A percentile compares a stretch with the other conserved stretches of the same genome.
Evolutionary conservation across 1,140 invertebrate genomes (phyloP).

Genomic region (Bathynomus jamesi): DNA sequence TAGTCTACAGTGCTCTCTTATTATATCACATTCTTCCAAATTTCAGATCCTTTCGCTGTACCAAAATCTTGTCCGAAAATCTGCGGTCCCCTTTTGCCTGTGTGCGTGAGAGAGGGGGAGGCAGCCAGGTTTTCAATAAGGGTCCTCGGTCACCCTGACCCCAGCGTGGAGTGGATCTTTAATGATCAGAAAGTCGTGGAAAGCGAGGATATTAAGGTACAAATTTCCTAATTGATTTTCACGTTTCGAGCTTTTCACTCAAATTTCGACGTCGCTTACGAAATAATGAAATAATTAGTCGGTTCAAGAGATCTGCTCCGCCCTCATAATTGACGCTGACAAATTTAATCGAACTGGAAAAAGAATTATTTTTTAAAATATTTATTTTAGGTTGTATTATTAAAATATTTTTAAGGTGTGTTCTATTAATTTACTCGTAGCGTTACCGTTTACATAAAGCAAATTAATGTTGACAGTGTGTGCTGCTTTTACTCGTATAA

Average conservation of each 20-base stretch:
- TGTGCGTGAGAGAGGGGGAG: constrained; percentile 25
- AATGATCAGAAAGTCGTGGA: constrained; percentile 59
- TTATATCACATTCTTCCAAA: neutral
- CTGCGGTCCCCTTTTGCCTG: constrained; percentile 22
- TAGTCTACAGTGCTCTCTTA: no score
- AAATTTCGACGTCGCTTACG: neutral
- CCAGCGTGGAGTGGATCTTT: constrained; percentile 83
- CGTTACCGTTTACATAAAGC: no score
- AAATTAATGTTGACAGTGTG: no score
- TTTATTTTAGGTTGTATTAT: neutral
- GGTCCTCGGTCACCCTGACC: constrained; percentile 55
- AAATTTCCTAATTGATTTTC: neutral
- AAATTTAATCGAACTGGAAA: neutral
- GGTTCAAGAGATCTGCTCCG: neutral
- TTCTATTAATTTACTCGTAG: no score
- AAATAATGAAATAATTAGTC: neutral
- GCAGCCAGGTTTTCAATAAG: constrained; percentile 25
- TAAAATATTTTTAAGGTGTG: no score
- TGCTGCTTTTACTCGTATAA: no score
- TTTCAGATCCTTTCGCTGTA: constrained; percentile 20
- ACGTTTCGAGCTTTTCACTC: neutral
- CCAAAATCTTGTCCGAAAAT: constrained; percentile 17
- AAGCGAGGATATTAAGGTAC: neutral
- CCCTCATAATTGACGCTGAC: neutral
- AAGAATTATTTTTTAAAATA: neutral